phyloP scores from a whole-genome alignment of 1,140 invertebrate genomes.

The Macrobrachium nipponense region DNA sequence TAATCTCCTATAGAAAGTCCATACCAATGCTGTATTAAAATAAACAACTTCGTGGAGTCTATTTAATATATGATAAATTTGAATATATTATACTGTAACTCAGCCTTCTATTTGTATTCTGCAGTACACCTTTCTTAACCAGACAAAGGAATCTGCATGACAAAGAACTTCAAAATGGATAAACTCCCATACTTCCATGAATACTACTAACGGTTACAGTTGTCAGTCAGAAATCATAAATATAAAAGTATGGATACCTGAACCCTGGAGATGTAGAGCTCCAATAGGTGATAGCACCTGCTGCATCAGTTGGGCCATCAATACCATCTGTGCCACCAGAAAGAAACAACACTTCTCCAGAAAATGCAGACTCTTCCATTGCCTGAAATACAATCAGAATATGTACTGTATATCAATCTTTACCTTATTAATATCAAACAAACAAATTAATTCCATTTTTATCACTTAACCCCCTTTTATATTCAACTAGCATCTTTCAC shows the following conservation, averaged over 20 bases:
- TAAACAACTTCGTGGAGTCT: not conserved
- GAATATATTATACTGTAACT: too few species aligned
- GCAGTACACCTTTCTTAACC: too few species aligned
- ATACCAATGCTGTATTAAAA: not conserved
- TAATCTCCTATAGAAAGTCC: not conserved
- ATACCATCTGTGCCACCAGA: constrained; percentile 96
- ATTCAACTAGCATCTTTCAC: too few species aligned
- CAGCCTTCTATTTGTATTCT: too few species aligned
- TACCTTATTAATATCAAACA: too few species aligned
- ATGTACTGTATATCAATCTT: not conserved
- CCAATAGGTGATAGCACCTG: constrained; percentile 84
- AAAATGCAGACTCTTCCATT: constrained; percentile 52
- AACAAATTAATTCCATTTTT: too few species aligned
- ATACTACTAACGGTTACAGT: not conserved
- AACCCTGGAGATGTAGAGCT: constrained; percentile 1
- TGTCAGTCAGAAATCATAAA: not conserved
- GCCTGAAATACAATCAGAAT: constrained; percentile 58
- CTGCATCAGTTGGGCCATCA: constrained; percentile 95
- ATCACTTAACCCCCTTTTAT: too few species aligned
- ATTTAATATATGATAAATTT: too few species aligned
- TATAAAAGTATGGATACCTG: constrained; percentile 10
- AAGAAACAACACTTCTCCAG: constrained; percentile 77
- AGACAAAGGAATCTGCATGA: too few species aligned
- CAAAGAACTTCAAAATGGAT: too few species aligned
- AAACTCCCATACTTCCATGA: not conserved